These are phyloP conservation scores for Arion vulgaris DNA, from an alignment of 1,140 invertebrate genomes.

Conservation along the genomic window DNA sequence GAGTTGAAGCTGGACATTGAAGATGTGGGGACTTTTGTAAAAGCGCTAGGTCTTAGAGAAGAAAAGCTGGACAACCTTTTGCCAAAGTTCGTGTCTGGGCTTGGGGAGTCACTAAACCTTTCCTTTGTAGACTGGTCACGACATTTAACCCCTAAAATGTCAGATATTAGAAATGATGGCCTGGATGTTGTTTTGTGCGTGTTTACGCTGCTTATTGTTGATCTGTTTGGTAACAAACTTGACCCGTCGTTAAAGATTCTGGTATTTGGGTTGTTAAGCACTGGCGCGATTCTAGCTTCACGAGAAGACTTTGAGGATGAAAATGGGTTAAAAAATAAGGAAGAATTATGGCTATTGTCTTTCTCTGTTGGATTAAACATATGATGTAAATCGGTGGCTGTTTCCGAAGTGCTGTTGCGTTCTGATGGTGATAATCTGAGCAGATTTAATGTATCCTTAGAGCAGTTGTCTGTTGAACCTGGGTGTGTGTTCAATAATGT, in stretches of 20 bases:
- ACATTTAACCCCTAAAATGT: background rate
- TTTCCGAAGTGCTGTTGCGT: background rate
- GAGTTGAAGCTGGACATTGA: background rate
- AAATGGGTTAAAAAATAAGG: background rate
- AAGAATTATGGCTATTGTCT: background rate
- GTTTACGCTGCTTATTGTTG: background rate
- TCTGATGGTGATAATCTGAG: background rate
- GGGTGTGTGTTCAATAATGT: background rate
- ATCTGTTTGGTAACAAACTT: background rate
- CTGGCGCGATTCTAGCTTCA: too few species aligned
- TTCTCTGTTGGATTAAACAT: background rate
- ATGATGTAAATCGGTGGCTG: background rate
- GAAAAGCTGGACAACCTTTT: background rate
- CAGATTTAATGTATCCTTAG: background rate
- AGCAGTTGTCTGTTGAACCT: background rate
- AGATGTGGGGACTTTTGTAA: background rate
- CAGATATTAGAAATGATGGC: conserved; percentile 1
- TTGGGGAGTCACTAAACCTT: background rate
- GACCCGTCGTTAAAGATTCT: too few species aligned
- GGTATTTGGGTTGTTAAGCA: too few species aligned
- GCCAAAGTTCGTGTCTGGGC: background rate
- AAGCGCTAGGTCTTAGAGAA: background rate
- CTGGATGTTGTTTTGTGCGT: background rate
- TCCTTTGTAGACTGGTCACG: background rate
- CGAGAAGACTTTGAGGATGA: background rate